Evolutionary conservation across 2,888 invertebrate genomes (phyloP), one percentile per base, ranked within the genome.

Genomic region (Melipona beecheii): DNA sequence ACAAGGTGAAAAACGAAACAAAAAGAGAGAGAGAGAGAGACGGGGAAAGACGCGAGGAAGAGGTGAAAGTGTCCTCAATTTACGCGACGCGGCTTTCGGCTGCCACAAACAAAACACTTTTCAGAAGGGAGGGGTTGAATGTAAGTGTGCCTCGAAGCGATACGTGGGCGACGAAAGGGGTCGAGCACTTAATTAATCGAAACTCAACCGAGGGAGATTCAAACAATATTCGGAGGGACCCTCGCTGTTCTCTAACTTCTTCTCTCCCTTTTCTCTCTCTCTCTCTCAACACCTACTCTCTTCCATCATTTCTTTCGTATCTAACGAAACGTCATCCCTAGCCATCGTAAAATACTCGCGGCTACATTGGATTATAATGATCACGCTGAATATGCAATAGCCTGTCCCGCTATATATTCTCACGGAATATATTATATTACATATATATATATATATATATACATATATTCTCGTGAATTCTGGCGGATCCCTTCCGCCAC

Each of bases 101-200:
- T 36, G 72, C 54, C 72, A 70, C 75, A 78, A 81, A 86, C 85
- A 85, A 84, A 84, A 86, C 86, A 80, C 84, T 82, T 85, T 87
- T 78, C 74, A 78, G 73, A 74, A 79, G 70, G 76, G 68, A 71
- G 66, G 74, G 74, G 70, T 70, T n/a, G 75, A 73, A 79, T 66
- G 11, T 77, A 83, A 85, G 81, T 77, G 80, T 70, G 79, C 78
- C 87, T 75, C 62, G 71, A 21, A 80, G 87, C 69, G 21, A 24
- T 75, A 76, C 78, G 75, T 19, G 31, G 77, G 60, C 78, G 75
- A 73, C 86, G 73, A 85, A 87, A 87, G 78, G 83, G 83, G 81
- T 82, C 69, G 79, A 60, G 87, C 85, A 87, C 87, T 87, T 87
- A 87, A 87, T 87, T 87, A 87, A 87, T 87, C 87, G 87, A 85